These are phyloP conservation scores for Hypolimnas misippus DNA, from an alignment of 2,888 invertebrate genomes.

Conservation along the genomic window DNA sequence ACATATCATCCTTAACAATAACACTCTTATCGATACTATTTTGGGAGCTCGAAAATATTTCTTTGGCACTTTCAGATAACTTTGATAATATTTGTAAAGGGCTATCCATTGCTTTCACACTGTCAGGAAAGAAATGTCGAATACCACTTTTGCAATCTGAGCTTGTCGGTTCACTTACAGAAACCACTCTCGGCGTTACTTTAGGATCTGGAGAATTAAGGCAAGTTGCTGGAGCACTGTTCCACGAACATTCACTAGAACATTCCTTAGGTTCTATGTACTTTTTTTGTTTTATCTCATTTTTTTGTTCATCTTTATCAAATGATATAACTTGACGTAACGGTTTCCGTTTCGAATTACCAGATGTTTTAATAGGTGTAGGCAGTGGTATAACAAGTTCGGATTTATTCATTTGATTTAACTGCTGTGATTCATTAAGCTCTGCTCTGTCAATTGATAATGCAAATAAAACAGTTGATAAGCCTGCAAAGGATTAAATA, in stretches of 20 bases:
- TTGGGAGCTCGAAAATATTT: constrained; percentile 75
- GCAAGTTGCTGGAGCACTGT: constrained; percentile 86
- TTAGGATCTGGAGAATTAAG: constrained; percentile 84
- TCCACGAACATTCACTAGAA: constrained; percentile 63
- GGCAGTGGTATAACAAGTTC: constrained; percentile 90
- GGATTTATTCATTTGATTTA: constrained; percentile 72
- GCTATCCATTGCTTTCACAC: constrained; percentile 73
- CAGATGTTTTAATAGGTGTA: constrained; percentile 81
- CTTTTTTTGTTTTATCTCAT: constrained; percentile 50
- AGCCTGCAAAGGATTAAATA: constrained; percentile 83
- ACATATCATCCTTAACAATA: constrained; percentile 67
- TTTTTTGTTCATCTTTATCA: constrained; percentile 69
- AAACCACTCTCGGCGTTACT: constrained; percentile 58
- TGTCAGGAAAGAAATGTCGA: constrained; percentile 77
- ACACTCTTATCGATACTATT: constrained; percentile 73
- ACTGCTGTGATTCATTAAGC: constrained; percentile 86
- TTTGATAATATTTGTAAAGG: constrained; percentile 77
- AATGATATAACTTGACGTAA: constrained; percentile 80
- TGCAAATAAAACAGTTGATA: constrained; percentile 96
- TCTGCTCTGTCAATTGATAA: constrained; percentile 94
- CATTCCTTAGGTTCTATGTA: constrained; percentile 48
- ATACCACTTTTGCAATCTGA: constrained; percentile 70
- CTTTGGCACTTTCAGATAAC: constrained; percentile 79
- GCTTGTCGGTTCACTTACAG: constrained; percentile 75
- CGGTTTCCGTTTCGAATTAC: constrained; percentile 71